These are phyloP conservation scores for Lissocephala sabroskyi DNA, from an alignment of 2,888 invertebrate genomes.

Conservation along the genomic window DNA sequence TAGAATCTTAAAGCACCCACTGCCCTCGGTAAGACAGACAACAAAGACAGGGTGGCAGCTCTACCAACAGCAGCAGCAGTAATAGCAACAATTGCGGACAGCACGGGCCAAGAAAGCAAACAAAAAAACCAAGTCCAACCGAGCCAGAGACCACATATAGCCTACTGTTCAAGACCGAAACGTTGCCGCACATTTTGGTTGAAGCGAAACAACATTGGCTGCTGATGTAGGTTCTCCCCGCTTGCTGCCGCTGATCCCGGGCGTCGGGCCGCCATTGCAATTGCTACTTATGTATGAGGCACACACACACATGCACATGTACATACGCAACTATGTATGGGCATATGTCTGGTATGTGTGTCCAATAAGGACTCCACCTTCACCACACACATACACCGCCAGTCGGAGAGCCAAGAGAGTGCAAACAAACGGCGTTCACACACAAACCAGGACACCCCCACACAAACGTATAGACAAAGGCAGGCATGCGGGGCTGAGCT, in stretches of 20 bases:
- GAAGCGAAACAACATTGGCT: constrained; percentile 53
- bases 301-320: constrained; percentile 15
- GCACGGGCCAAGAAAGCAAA: not conserved
- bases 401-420: not conserved
- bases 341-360: not conserved
- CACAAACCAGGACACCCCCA: not conserved
- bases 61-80: not conserved
- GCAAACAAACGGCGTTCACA: too few species aligned
- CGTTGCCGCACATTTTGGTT: constrained; percentile 68
- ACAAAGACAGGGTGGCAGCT: not conserved
- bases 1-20: too few species aligned
- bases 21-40: too few species aligned
- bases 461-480: not conserved
- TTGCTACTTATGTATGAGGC: constrained; percentile 47
- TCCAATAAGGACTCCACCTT: constrained; percentile 24
- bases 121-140: constrained; percentile 1
- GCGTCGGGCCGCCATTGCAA: constrained; percentile 55
- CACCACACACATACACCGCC: not conserved
- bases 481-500: not conserved
- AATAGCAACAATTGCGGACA: not conserved
- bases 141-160: constrained; percentile 48
- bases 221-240: too few species aligned
- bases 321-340: not conserved
- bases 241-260: too few species aligned
- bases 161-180: constrained; percentile 65